Percentiles rank a stretch among this genome's conserved stretches.
These are phyloP conservation scores for Orthosia incerta DNA, from an alignment of 2,888 invertebrate species.

Conservation along the genomic window DNA sequence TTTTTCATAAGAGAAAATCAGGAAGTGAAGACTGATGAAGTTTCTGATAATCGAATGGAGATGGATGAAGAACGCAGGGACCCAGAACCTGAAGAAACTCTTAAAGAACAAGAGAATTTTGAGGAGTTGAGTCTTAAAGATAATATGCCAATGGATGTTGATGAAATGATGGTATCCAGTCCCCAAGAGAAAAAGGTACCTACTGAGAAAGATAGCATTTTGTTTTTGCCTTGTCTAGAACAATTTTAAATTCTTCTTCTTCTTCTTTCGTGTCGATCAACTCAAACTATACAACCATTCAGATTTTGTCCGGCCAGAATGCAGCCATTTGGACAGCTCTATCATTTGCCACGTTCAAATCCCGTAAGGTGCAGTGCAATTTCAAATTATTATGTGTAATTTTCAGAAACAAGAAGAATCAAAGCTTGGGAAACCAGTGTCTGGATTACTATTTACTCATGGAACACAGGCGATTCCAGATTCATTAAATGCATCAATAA, in stretches of 20 bases:
- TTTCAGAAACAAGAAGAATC: conserved; percentile 64
- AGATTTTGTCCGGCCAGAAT: too few species aligned
- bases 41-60: conserved; percentile 47
- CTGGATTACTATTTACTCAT: conserved; percentile 80
- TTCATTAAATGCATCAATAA: conserved; percentile 81
- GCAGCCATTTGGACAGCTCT: too few species aligned
- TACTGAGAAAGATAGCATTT: not conserved
- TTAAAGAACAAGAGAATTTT: conserved; percentile 9
- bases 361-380: too few species aligned
- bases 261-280: too few species aligned
- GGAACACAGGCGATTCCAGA: conserved; percentile 78
- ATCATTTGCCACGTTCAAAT: too few species aligned
- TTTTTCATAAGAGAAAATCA: conserved; percentile 74
- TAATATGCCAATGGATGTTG: conserved; percentile 56
- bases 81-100: conserved; percentile 18
- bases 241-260: too few species aligned
- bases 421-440: conserved; percentile 68
- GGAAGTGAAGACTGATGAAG: conserved; percentile 39
- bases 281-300: too few species aligned
- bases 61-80: conserved; percentile 47
- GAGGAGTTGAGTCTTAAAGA: conserved; percentile 22
- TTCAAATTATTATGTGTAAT: conserved; percentile 4
- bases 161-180: conserved; percentile 62
- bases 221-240: not conserved
- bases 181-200: conserved; percentile 67